Conservation (phyloP, 92 coral and sea anemone genomes). For the Hydrozoanthus gracilis region DNA sequence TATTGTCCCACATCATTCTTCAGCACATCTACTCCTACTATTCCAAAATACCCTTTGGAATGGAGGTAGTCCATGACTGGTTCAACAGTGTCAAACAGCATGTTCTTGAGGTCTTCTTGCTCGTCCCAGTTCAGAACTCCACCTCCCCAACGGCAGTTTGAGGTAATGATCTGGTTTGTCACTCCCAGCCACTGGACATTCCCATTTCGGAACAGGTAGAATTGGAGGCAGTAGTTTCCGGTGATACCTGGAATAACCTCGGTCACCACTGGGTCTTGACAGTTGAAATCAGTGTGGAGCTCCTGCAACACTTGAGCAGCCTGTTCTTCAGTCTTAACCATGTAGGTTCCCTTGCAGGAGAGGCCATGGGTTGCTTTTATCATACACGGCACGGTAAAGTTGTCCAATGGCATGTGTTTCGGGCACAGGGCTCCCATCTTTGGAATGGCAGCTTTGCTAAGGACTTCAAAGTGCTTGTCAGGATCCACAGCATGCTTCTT, state of each 20-base stretch:
- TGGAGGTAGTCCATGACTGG: conserved; percentile 76
- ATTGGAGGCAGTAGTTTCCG: conserved; percentile 71
- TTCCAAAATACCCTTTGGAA: conserved; percentile 72
- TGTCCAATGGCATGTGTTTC: conserved; percentile 51
- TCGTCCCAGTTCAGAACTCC: conserved; percentile 79
- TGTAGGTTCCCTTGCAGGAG: conserved; percentile 76
- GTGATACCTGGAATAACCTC: conserved; percentile 63
- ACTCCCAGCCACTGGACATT: conserved; percentile 70
- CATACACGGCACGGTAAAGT: conserved; percentile 74
- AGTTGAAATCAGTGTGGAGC: conserved; percentile 39
- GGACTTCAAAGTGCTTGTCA: conserved; percentile 68
- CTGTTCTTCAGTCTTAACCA: conserved; percentile 70
- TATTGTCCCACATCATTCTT: conserved; percentile 65
- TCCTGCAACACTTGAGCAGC: conserved; percentile 59
- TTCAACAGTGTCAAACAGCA: conserved; percentile 57
- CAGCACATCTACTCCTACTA: conserved; percentile 77
- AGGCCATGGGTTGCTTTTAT: conserved; percentile 60
- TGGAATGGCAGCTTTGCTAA: conserved; percentile 73
- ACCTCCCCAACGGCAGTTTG: conserved; percentile 66
- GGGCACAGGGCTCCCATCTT: conserved; percentile 82
- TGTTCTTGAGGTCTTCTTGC: conserved; percentile 60
- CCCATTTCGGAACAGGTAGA: conserved; percentile 73
- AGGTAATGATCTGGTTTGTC: conserved; percentile 60
- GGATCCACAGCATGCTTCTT: conserved; percentile 73
- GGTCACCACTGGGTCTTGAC: conserved; percentile 16